Evolutionary conservation across 2,797 vertebrate species (phyloP).

Genomic region (Rhinogobio ventralis): DNA sequence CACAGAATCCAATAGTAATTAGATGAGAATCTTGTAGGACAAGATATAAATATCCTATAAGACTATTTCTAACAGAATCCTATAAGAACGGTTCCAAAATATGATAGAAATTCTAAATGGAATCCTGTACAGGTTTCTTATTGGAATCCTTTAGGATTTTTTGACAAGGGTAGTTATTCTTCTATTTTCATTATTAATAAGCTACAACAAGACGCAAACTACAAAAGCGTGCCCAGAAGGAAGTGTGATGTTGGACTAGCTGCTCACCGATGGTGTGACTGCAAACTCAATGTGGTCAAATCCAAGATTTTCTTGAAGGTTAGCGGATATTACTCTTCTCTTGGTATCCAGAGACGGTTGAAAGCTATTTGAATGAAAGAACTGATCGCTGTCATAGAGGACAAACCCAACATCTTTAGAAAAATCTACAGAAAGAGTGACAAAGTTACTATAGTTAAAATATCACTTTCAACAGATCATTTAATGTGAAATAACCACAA

Average conservation of each 20-base stretch:
- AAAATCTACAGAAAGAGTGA: neutral
- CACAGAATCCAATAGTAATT: too few relatives aligned
- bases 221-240: too few relatives aligned
- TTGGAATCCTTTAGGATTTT: too few relatives aligned
- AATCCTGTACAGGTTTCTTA: too few relatives aligned
- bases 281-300: slow-evolving; percentile 57
- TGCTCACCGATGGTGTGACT: slow-evolving; percentile 61
- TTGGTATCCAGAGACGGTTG: neutral
- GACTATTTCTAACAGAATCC: too few relatives aligned
- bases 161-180: too few relatives aligned
- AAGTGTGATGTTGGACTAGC: neutral
- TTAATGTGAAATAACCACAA: neutral
- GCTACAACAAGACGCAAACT: too few relatives aligned
- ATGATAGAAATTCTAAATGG: too few relatives aligned
- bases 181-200: too few relatives aligned
- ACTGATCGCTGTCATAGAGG: slow-evolving; percentile 72
- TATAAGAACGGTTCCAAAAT: too few relatives aligned
- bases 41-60: too few relatives aligned
- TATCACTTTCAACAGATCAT: neutral
- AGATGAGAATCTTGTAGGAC: too few relatives aligned
- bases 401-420: slow-evolving; percentile 67
- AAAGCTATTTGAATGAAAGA: slow-evolving; percentile 69
- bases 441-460: neutral
- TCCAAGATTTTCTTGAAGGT: neutral
- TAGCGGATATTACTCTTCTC: slow-evolving; percentile 68